These are phyloP conservation scores for Drosophila basisetae DNA, from an alignment of 2,888 invertebrate species.

Conservation along the genomic window DNA sequence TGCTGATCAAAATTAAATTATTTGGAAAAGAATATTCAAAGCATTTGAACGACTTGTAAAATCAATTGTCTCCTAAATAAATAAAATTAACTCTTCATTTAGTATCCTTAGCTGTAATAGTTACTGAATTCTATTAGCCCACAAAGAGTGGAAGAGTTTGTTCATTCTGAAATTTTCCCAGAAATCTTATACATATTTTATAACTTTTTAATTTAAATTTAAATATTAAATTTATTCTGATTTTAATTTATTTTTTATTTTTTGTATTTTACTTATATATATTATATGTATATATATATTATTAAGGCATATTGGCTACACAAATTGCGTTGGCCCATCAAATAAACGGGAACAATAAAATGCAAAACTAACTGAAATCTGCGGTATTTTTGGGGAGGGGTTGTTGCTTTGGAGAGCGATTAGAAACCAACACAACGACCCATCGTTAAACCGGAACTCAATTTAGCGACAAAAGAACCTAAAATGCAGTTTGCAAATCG, in stretches of 20 bases:
- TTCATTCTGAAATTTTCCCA: neutral
- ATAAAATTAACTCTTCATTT: neutral
- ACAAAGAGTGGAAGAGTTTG: neutral
- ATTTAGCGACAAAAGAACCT: constrained; percentile 77
- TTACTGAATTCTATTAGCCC: neutral
- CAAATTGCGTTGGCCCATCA: constrained; percentile 42
- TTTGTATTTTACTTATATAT: neutral
- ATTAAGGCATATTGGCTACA: constrained; percentile 22
- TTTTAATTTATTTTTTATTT: neutral
- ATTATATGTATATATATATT: neutral
- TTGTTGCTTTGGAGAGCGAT: constrained; percentile 4
- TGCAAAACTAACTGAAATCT: constrained; percentile 13
- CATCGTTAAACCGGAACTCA: constrained; percentile 73
- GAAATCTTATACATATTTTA: neutral
- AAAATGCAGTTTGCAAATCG: constrained; percentile 69
- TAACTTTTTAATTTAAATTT: neutral
- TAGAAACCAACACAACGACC: constrained; percentile 45
- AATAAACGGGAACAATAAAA: constrained; percentile 44
- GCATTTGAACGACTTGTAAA: neutral
- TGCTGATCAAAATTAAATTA: neutral
- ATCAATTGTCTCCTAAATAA: neutral
- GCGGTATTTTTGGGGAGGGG: neutral
- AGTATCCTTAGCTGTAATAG: neutral
- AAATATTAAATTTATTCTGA: no score
- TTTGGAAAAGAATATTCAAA: neutral